Evolutionary conservation across 2,797 vertebrate species (phyloP), one percentile per base, ranked within the genome.

Genomic region (Enoplosus armatus): DNA sequence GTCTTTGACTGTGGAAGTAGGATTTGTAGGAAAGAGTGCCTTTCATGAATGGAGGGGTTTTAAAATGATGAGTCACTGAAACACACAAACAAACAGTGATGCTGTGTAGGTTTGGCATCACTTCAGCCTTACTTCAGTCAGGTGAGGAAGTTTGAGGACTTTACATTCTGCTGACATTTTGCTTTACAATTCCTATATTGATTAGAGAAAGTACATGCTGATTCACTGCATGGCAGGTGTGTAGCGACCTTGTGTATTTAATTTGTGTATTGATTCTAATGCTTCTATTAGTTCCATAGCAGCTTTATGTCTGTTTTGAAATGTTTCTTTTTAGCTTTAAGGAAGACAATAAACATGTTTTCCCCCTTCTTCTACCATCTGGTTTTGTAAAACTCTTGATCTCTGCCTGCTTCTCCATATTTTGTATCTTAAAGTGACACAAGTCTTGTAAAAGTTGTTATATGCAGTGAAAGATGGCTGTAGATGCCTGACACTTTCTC

Each of bases 41-140:
- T 73, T 58, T 67, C 12, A 56, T 72, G 56, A 75, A 63, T 63
- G 47, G 48, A 48, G 61, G 76, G 69, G 48, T 83, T 84, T 83
- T 60, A 22, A 70, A 68, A 58, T 6, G 62, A 75, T 66, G 77
- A 72, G 1, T 83, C 78, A 54, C 56, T 45, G 35, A 62, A 60
- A 60, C 55, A 82, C 11, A 22, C 12, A 58, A 18, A 56, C 37
- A 67, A 37, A 58, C 33, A 26, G 14, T 20, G 69, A 69, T 29
- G 37, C 51, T 59, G 58, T 66, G 24, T 35, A 41, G 41, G 51
- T 56, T 60, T 75, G 58, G 61, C 43, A 54, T 70, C 59, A 35
- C 0, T 27, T 72, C 29, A 8, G 65, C 43, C 29, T 47, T 10
- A 16, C 16, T 75, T 65, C 24, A 31, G 16, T 77, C 24, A 53